Percentiles rank a stretch among this genome's conserved stretches.
These are phyloP conservation scores for Epizoanthus fatuus DNA, from an alignment of 92 coral and sea anemone genomes.

Conservation along the genomic window DNA sequence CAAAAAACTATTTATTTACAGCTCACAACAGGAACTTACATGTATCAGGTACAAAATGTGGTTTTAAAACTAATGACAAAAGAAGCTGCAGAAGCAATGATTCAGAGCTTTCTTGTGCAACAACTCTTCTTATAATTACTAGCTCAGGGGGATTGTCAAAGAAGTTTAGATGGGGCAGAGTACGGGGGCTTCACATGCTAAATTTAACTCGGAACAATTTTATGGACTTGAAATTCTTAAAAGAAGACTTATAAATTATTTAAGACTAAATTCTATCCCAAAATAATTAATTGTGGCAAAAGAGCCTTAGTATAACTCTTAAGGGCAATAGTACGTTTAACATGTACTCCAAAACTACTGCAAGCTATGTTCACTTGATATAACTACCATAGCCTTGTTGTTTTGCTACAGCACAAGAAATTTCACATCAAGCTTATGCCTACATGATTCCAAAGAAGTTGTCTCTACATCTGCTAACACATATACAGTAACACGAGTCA, in stretches of 20 bases:
- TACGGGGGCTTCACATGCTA: background rate
- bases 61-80: background rate
- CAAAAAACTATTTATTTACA: slow-evolving; percentile 39
- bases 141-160: background rate
- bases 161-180: background rate
- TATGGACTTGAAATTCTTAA: background rate
- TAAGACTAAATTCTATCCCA: background rate
- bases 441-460: background rate
- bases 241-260: background rate
- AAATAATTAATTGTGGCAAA: slow-evolving; percentile 9
- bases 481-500: background rate
- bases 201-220: background rate
- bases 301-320: background rate
- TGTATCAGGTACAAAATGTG: slow-evolving; percentile 27
- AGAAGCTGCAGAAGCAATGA: background rate
- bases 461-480: background rate
- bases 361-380: too few relatives aligned
- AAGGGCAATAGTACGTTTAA: background rate
- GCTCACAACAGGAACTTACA: slow-evolving; percentile 34
- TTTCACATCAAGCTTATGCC: slow-evolving; percentile 3
- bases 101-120: background rate
- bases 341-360: background rate
- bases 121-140: background rate
- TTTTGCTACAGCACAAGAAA: background rate
- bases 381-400: background rate